phyloP scores from a whole-genome alignment of 2,888 invertebrate genomes.

The Chymomyza fuscimana region DNA sequence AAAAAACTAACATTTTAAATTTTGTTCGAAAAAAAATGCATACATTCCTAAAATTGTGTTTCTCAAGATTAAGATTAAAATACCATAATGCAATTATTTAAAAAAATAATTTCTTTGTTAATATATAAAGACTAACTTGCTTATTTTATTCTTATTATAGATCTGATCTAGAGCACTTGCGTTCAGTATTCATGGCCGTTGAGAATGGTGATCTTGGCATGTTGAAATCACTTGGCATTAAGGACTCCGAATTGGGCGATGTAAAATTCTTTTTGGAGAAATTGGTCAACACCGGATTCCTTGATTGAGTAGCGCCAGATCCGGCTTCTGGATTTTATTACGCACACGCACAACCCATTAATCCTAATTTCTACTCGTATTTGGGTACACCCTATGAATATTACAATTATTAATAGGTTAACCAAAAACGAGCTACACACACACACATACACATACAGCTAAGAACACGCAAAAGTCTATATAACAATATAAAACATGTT shows the following conservation, averaged over 20 bases:
- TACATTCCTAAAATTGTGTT: too few species aligned
- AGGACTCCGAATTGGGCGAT: slow-evolving; percentile 96
- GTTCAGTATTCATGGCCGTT: slow-evolving; percentile 96
- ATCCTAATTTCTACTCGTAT: slow-evolving; percentile 87
- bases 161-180: slow-evolving; percentile 93
- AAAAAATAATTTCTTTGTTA: too few species aligned
- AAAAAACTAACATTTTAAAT: too few species aligned
- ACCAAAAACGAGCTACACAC: slow-evolving; percentile 9
- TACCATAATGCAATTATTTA: too few species aligned
- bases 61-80: too few species aligned
- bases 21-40: too few species aligned
- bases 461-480: too few species aligned
- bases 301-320: slow-evolving; percentile 91
- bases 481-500: slow-evolving; percentile 36
- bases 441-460: slow-evolving; percentile 27
- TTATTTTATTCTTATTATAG: slow-evolving; percentile 80
- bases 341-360: slow-evolving; percentile 84
- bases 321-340: slow-evolving; percentile 87
- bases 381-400: slow-evolving; percentile 82
- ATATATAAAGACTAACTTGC: not conserved
- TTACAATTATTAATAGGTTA: slow-evolving; percentile 75
- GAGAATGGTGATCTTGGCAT: slow-evolving; percentile 96
- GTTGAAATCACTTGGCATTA: slow-evolving; percentile 95
- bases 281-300: slow-evolving; percentile 96
- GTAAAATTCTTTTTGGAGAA: slow-evolving; percentile 98